phyloP scores from a whole-genome alignment of 2,888 invertebrate species.

The Chrysolina americana region DNA sequence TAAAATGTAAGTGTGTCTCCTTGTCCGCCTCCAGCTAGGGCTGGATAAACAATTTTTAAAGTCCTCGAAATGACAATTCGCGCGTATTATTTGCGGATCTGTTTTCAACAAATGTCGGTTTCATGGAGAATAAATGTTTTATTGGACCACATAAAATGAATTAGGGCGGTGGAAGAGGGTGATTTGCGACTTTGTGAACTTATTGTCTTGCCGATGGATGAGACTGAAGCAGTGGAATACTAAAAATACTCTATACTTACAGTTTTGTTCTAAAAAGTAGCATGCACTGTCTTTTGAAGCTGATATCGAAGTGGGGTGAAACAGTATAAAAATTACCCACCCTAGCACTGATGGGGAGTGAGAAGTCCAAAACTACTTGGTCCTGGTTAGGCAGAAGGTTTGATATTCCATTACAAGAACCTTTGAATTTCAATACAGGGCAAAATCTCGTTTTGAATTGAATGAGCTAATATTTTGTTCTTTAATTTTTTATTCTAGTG shows the following conservation, averaged over 20 bases:
- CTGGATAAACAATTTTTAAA: constrained; percentile 32
- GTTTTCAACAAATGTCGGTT: constrained; percentile 33
- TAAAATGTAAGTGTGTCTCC: constrained; percentile 30
- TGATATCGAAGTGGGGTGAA: no score
- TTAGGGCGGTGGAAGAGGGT: constrained; percentile 3
- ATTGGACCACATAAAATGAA: constrained; percentile 28
- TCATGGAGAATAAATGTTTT: constrained; percentile 28
- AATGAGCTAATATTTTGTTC: no score
- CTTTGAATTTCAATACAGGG: no score
- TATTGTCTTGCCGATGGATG: background rate
- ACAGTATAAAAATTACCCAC: no score
- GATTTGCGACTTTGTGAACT: background rate
- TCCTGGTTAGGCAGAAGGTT: no score
- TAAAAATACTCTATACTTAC: background rate
- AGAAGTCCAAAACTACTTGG: no score
- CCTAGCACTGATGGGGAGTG: no score
- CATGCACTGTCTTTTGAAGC: no score
- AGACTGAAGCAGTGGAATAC: background rate
- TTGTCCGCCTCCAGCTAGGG: constrained; percentile 4
- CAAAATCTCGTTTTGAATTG: no score
- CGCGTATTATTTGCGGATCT: constrained; percentile 31
- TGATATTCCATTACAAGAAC: no score
- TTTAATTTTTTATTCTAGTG: no score
- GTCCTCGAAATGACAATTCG: constrained; percentile 13
- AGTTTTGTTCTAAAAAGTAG: no score